A percentile compares a stretch with the other conserved stretches of the same genome.
These are phyloP conservation scores for Pogonocherus hispidulus DNA, from an alignment of 2,888 invertebrate genomes.

Conservation along the genomic window DNA sequence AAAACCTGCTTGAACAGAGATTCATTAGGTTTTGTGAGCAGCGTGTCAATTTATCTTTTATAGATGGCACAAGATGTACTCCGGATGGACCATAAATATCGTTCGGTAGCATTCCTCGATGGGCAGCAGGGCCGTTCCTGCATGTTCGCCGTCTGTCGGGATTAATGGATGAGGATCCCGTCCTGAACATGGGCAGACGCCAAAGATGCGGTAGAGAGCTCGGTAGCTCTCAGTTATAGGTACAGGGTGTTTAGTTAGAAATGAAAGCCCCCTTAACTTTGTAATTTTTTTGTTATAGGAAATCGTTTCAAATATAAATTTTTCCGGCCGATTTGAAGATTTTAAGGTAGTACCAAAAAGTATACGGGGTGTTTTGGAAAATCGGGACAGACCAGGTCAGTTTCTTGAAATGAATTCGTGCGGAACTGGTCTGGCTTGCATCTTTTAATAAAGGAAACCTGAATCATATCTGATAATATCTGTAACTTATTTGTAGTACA, in stretches of 20 bases:
- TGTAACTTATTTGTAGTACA: no score
- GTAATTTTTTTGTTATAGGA: neutral
- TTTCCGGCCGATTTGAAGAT: no score
- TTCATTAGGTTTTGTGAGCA: conserved; percentile 51
- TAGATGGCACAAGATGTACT: conserved; percentile 63
- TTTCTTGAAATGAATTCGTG: no score
- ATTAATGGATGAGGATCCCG: conserved; percentile 63
- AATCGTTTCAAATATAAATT: no score
- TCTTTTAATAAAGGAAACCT: no score
- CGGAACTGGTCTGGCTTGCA: no score
- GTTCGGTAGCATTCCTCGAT: conserved; percentile 65
- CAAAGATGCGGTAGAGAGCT: conserved; percentile 38
- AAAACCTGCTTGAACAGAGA: conserved; percentile 44
- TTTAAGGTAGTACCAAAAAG: no score
- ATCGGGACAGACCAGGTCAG: no score
- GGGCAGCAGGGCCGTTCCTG: conserved; percentile 64
- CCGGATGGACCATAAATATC: conserved; percentile 65
- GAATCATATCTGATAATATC: no score
- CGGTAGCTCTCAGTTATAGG: conserved; percentile 40
- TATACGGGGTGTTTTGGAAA: no score
- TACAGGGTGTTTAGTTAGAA: neutral
- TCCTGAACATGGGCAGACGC: conserved; percentile 41
- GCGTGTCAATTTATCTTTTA: conserved; percentile 61
- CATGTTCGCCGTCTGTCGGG: conserved; percentile 63
- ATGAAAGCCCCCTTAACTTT: no score